Base-by-base conservation (phyloP, 2,797 vertebrate species). In the Clarias pachynema region DNA sequence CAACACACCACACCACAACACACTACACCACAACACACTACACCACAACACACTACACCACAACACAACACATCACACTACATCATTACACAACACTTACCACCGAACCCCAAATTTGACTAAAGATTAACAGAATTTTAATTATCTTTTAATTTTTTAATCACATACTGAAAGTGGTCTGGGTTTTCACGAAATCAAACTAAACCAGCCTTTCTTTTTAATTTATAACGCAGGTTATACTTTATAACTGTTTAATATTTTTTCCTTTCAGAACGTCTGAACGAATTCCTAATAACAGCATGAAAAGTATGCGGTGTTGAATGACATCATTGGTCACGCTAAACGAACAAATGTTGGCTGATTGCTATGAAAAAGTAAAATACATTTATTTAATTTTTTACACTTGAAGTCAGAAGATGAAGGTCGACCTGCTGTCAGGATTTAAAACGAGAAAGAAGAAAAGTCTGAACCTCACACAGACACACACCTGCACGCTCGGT, bases 391-490 rank as follows among this genome's bases (percentile, higher is more conserved):
- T 44, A 24, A 18, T 10, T 63, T 63, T 63, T 29, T 53, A 26
- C n/a, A 26, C 72, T 10, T 74, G 72, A 74, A 49, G 70, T 49
- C 40, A 15, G 70, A 16, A 56, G 44, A 74, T 74, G 31, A 74
- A 29, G 15, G n/a, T 44, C 3, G 31, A 74, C 8, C 14, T 16
- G 40, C 3, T 74, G 72, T 16, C 5, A 16, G 14, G n/a, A 74
- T 22, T 40, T 24, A 40, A 69, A 56, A 56, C 7, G 14, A 56
- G 6, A 56, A 49, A 49, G 72, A 53, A 53, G 70, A 73, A 73
- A 73, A 53, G n/a, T n/a, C 49, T 4, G 15, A 74, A 9, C n/a
- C n/a, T 53, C n/a, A 74, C 15, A 8, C n/a, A 74, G n/a, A 74
- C n/a, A 29, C 72, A 56, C n/a, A 74, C 72, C 49, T 74, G 72